phyloP scores from a whole-genome alignment of 2,888 invertebrate species.

The Mellilla xanthometata region DNA sequence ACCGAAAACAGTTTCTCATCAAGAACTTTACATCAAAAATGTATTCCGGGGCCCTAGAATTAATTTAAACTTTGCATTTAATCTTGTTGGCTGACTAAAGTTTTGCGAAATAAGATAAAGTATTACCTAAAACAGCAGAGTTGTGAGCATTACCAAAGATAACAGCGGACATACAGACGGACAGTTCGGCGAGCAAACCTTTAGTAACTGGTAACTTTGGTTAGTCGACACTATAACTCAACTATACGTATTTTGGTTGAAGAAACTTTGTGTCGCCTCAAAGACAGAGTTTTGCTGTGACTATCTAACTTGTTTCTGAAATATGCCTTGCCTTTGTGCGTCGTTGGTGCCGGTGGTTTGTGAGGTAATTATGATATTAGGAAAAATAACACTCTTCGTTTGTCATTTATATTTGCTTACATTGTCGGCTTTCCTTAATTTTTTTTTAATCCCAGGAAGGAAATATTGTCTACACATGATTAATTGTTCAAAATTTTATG shows the following conservation, averaged over 20 bases:
- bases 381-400: no score
- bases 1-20: constrained; percentile 40
- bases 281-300: constrained; percentile 1
- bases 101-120: constrained; percentile 72
- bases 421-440: no score
- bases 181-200: constrained; percentile 22
- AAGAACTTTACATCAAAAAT: constrained; percentile 59
- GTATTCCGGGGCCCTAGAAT: constrained; percentile 62
- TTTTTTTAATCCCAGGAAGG: no score
- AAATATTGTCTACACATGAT: no score
- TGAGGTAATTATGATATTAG: no score
- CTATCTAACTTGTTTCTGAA: not conserved
- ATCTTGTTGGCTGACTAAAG: constrained; percentile 73
- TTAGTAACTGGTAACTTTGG: constrained; percentile 19
- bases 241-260: constrained; percentile 5
- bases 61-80: constrained; percentile 79
- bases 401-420: not conserved
- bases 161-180: constrained; percentile 43
- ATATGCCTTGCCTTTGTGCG: not conserved
- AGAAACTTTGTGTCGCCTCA: constrained; percentile 4
- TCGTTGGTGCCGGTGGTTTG: no score
- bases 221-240: not conserved
- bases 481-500: no score
- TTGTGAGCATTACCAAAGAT: constrained; percentile 58
- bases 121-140: constrained; percentile 68